Percentiles rank a stretch among this genome's conserved stretches.
These are phyloP conservation scores for Hemaris fuciformis DNA, from an alignment of 2,888 invertebrate genomes.

Conservation along the genomic window DNA sequence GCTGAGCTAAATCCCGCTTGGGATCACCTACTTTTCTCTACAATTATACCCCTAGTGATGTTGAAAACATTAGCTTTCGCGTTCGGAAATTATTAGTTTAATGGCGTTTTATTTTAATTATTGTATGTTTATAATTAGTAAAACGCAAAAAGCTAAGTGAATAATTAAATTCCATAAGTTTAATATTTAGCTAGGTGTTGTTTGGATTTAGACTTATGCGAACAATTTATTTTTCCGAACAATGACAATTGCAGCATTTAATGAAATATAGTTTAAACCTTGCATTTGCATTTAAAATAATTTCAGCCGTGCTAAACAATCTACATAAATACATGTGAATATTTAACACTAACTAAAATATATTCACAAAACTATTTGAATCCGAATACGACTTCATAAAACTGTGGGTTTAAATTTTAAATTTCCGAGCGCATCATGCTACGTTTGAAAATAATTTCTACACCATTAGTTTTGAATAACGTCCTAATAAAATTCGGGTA, in stretches of 20 bases:
- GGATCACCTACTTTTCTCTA: not conserved
- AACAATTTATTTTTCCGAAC: too few relatives aligned
- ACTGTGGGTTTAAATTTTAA: not conserved
- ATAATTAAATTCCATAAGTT: too few relatives aligned
- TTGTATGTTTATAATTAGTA: not conserved
- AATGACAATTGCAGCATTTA: too few relatives aligned
- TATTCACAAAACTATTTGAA: not conserved
- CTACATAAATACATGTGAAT: not conserved
- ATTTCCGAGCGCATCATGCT: constrained; percentile 5
- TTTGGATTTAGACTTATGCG: too few relatives aligned
- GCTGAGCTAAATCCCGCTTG: not conserved
- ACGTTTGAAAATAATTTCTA: constrained; percentile 11
- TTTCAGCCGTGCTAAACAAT: too few relatives aligned
- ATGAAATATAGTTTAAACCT: too few relatives aligned
- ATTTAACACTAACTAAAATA: not conserved
- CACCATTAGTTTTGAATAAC: constrained; percentile 13
- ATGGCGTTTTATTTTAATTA: not conserved
- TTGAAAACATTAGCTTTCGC: not conserved
- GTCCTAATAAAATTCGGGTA: constrained; percentile 14
- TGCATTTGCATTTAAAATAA: too few relatives aligned
- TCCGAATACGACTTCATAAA: not conserved
- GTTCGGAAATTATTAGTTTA: not conserved
- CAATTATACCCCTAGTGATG: not conserved
- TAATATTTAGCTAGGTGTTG: too few relatives aligned
- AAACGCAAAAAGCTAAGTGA: not conserved